These are phyloP conservation scores for Acleris emargana DNA, from an alignment of 2,888 invertebrate species.

Conservation along the genomic window DNA sequence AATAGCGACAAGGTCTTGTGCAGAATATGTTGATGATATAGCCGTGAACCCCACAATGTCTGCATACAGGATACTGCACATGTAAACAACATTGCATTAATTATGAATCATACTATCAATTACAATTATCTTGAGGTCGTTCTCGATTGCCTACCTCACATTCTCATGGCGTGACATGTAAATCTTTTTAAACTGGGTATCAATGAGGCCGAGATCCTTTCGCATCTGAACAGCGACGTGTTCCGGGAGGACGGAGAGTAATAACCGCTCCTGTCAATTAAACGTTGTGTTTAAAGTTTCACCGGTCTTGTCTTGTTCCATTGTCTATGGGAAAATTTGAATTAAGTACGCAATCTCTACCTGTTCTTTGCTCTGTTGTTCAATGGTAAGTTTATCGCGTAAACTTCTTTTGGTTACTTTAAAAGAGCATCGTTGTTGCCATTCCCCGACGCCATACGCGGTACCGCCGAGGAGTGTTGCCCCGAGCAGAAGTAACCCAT, in stretches of 20 bases:
- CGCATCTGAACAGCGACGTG: slow-evolving; percentile 99
- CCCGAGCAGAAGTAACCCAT: slow-evolving; percentile 87
- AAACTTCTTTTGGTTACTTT: slow-evolving; percentile 95
- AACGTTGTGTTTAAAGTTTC: slow-evolving; percentile 24
- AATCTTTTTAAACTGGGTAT: slow-evolving; percentile 98
- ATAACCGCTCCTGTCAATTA: slow-evolving; percentile 90
- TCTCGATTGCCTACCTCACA: slow-evolving; percentile 88
- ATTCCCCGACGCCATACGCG: slow-evolving; percentile 88
- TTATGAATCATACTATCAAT: background rate
- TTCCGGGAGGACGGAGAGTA: slow-evolving; percentile 96
- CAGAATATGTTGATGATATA: slow-evolving; percentile 96
- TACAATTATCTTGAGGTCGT: background rate
- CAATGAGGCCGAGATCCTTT: slow-evolving; percentile 94
- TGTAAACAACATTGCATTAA: slow-evolving; percentile 48
- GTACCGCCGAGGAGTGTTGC: slow-evolving; percentile 88
- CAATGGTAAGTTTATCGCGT: slow-evolving; percentile 95
- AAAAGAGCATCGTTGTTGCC: slow-evolving; percentile 94
- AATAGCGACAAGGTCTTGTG: slow-evolving; percentile 97
- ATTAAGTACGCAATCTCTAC: slow-evolving; percentile 63
- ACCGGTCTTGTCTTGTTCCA: slow-evolving; percentile 12
- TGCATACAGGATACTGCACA: slow-evolving; percentile 94
- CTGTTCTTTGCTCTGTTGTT: slow-evolving; percentile 97
- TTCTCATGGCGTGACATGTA: slow-evolving; percentile 99
- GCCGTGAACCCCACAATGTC: slow-evolving; percentile 99
- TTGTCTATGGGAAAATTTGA: background rate